These are phyloP conservation scores for Taeniopygia guttata DNA, from an alignment of 2,797 vertebrate genomes.

Conservation along the genomic window DNA sequence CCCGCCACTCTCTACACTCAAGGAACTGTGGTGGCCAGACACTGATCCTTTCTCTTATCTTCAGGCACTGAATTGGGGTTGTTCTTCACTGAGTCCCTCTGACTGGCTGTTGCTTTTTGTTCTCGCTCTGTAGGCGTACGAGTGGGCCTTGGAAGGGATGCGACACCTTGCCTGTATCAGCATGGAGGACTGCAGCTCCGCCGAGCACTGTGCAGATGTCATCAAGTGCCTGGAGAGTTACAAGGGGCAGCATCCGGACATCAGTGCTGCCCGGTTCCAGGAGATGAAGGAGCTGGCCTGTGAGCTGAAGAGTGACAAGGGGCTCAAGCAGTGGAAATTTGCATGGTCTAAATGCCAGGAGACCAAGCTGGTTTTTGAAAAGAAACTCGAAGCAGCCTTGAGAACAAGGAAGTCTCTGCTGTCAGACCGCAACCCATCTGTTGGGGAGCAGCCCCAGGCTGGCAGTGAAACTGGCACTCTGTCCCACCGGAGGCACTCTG, in stretches of 20 bases:
- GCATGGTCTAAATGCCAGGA: conserved; percentile 91
- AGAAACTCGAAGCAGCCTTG: conserved; percentile 84
- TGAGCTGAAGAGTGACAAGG: conserved; percentile 82
- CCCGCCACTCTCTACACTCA: background rate
- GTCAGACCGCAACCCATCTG: background rate
- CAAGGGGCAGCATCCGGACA: conserved; percentile 79
- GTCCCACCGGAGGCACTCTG: conserved; percentile 51
- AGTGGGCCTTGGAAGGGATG: conserved; percentile 89
- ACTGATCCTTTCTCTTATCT: conserved; percentile 44
- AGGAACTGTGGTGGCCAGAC: conserved; percentile 21
- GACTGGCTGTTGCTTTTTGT: conserved; percentile 5
- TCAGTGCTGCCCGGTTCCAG: conserved; percentile 80
- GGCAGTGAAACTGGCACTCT: background rate
- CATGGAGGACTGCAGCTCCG: conserved; percentile 81
- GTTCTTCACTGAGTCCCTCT: background rate
- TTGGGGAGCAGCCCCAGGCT: background rate
- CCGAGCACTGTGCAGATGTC: conserved; percentile 76
- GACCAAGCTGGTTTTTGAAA: conserved; percentile 85
- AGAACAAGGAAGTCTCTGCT: conserved; percentile 56
- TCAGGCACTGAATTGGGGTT: background rate
- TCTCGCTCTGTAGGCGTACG: conserved; percentile 72
- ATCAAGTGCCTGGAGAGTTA: conserved; percentile 84
- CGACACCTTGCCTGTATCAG: conserved; percentile 82
- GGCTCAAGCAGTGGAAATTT: conserved; percentile 87
- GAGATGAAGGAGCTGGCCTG: conserved; percentile 88